These are phyloP conservation scores for Apus apus DNA, from an alignment of 2,113 vertebrate species.

Conservation along the genomic window DNA sequence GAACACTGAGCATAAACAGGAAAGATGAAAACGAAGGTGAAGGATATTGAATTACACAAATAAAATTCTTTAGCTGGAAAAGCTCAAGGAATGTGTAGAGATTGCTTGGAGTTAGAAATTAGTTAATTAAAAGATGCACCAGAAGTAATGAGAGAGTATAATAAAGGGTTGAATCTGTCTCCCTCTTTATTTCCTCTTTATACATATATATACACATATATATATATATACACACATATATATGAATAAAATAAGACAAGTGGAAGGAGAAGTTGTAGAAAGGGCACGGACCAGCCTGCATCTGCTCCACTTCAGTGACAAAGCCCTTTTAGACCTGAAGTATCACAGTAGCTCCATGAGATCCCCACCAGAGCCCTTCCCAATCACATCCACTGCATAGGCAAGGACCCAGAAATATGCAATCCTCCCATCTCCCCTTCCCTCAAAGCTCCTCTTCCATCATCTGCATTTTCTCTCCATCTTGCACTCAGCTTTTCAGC, in stretches of 20 bases:
- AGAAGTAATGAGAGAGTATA: conserved; percentile 11
- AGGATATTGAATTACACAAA: not conserved
- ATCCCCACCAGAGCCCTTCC: not conserved
- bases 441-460: not conserved
- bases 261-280: not conserved
- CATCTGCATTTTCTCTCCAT: not conserved
- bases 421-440: not conserved
- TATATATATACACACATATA: not conserved
- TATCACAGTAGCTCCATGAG: not conserved
- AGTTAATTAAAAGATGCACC: not conserved
- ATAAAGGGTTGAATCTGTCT: not conserved
- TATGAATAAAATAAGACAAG: no score
- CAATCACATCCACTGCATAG: not conserved
- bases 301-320: not conserved
- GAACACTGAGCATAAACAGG: not conserved
- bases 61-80: conserved; percentile 14
- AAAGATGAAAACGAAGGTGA: not conserved
- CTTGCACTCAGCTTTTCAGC: not conserved
- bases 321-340: not conserved
- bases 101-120: not conserved
- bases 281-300: not conserved
- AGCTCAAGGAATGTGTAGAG: not conserved
- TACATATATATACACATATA: not conserved
- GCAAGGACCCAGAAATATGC: not conserved
- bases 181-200: not conserved